A percentile compares a stretch with the other conserved stretches of the same genome.
These are phyloP conservation scores for Nyctibius grandis DNA, from an alignment of 2,797 vertebrate genomes.

Conservation along the genomic window DNA sequence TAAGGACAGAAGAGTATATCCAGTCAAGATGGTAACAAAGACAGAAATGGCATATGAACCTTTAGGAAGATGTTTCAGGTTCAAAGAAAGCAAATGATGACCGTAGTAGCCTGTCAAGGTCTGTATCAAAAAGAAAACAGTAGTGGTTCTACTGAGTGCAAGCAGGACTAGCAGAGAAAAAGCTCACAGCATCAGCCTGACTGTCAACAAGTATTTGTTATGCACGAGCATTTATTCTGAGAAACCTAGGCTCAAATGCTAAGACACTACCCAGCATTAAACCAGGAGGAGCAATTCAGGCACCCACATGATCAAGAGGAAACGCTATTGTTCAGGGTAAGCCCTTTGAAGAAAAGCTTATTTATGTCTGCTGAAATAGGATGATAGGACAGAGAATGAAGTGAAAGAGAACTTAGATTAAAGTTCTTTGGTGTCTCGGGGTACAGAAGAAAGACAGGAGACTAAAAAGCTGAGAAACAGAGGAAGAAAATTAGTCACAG, in stretches of 20 bases:
- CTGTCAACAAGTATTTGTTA: not conserved
- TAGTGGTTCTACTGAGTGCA: not conserved
- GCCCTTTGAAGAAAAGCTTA: not conserved
- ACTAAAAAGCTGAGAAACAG: not conserved
- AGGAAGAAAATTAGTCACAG: not conserved
- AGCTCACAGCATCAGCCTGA: not conserved
- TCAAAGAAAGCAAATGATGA: not conserved
- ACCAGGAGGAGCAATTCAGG: not conserved
- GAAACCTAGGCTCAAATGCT: not conserved
- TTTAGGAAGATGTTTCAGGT: not conserved
- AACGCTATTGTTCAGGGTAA: not conserved
- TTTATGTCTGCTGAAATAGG: not conserved
- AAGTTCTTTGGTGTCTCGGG: not conserved
- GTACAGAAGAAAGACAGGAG: not conserved
- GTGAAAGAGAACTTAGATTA: not conserved
- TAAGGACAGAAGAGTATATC: not conserved
- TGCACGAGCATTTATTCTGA: not conserved
- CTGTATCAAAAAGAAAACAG: not conserved
- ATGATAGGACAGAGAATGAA: not conserved
- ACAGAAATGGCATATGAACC: not conserved
- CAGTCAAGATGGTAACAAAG: not conserved
- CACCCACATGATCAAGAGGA: not conserved
- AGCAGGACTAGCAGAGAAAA: not conserved
- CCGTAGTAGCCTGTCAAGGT: not conserved
- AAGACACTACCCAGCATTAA: not conserved